Percentiles rank a stretch among this genome's conserved stretches.
Evolutionary conservation across 2,797 vertebrate genomes (phyloP).

Genomic region (Gephyroberyx darwinii): DNA sequence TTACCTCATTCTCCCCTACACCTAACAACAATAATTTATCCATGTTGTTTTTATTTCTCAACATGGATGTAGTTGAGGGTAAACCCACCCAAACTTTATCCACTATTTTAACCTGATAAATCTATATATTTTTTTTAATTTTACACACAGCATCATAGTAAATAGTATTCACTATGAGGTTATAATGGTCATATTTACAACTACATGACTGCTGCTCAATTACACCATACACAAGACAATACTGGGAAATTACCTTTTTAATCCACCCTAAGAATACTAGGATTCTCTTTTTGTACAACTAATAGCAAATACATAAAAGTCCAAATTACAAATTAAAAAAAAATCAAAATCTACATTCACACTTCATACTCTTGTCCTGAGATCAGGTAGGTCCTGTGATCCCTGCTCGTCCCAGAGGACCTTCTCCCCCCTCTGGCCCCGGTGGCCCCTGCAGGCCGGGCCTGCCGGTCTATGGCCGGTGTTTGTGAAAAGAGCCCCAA

Average conservation of each 20-base stretch:
- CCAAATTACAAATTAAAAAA: conserved; percentile 28
- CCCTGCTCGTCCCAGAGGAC: conserved; percentile 21
- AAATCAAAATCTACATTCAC: conserved; percentile 12
- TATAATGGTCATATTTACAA: no score
- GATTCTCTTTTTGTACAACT: neutral
- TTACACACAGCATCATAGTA: neutral
- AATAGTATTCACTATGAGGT: no score
- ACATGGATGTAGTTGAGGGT: no score
- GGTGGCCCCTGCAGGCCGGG: conserved; percentile 43
- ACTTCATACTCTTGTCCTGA: conserved; percentile 22
- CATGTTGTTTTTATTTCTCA: neutral
- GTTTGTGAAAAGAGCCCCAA: conserved; percentile 67
- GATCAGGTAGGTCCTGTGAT: conserved; percentile 32
- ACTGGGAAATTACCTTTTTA: no score
- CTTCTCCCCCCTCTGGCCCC: conserved; percentile 10
- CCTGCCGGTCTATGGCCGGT: conserved; percentile 54
- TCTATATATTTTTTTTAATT: neutral
- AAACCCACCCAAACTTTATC: no score
- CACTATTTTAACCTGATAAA: neutral
- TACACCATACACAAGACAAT: no score
- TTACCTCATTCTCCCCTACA: no score
- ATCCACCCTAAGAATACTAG: no score
- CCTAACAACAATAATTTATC: no score
- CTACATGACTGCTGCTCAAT: no score
- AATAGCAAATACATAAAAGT: neutral